A percentile compares a stretch with the other conserved stretches of the same genome.
These are phyloP conservation scores for Accipiter virgatus DNA, from an alignment of 2,113 vertebrate genomes.

Conservation along the genomic window DNA sequence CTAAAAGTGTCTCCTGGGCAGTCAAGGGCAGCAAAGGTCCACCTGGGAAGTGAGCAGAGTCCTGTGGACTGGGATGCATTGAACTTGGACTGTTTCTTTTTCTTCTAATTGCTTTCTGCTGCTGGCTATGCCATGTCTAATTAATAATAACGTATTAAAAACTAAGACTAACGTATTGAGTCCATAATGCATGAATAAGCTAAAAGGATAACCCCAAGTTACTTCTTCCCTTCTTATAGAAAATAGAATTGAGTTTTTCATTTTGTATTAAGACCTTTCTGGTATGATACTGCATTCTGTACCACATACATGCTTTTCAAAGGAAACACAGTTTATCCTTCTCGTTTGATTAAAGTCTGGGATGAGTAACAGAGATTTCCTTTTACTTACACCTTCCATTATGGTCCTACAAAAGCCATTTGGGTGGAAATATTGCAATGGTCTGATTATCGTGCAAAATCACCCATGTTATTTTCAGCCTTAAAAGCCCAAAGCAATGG, in stretches of 20 bases:
- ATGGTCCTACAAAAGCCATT: not conserved
- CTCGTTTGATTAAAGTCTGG: conserved; percentile 40
- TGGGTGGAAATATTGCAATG: not conserved
- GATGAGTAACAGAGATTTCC: conserved; percentile 11
- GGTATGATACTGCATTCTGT: not conserved
- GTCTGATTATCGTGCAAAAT: not conserved
- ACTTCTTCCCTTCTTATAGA: conserved; percentile 30
- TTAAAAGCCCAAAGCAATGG: not conserved
- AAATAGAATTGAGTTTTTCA: conserved; percentile 44
- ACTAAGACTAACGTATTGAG: conserved; percentile 24
- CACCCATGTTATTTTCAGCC: not conserved
- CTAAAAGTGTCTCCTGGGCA: not conserved
- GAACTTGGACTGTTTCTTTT: conserved; percentile 20
- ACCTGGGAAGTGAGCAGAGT: not conserved
- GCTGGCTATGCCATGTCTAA: conserved; percentile 48
- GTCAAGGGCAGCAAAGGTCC: not conserved
- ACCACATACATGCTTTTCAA: not conserved
- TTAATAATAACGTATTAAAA: conserved; percentile 55
- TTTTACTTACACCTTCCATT: conserved; percentile 4
- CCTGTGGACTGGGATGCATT: not conserved
- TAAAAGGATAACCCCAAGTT: conserved; percentile 55
- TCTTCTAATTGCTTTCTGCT: conserved; percentile 45
- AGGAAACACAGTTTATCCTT: conserved; percentile 13
- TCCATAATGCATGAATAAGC: conserved; percentile 50
- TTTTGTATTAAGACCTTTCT: not conserved